Base-by-base conservation (phyloP, 30 jellyfish, hydroid and myxozoan species). In the Cassiopea xamachana region DNA sequence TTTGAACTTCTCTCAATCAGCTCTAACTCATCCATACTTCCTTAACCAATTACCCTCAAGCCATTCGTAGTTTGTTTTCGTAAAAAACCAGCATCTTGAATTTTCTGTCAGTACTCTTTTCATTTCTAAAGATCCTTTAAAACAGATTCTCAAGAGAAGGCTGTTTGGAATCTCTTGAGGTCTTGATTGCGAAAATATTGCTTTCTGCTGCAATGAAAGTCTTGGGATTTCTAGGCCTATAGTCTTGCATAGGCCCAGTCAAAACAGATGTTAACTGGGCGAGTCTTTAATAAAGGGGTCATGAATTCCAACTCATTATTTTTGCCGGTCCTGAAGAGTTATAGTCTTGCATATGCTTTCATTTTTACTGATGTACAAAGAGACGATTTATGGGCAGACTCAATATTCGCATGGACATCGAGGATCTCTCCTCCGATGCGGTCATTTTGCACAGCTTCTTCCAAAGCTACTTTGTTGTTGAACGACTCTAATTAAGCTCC, bases 11-110 rank as follows among this genome's bases (percentile, higher is more conserved):
- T 45, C 68, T 16, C 64, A 61, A 46, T 60, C 9, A 44, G 81
- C 44, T 17, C 73, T 80, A 69, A 45, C 6, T 64, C 90, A 45
- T 58, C 74, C 85, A 73, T 81, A 48, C 46, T 61, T 48, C 9
- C 18, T 49, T 69, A 81, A 67, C 46, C 80, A 71, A 14, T 15
- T 9, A 71, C 39, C 80, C 27, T 71, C 58, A 16, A 27, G 18
- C n/a, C 8, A 64, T 17, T 64, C 15, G 74, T 14, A 2, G 15
- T 39, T 7, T 71, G 80, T 71, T 71, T 71, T 19, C 10, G 80
- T 27, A 78, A 78, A 55, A 1, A 43, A 46, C 43, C 69, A 10
- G 69, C 13, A 48, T n/a, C 7, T 48, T 48, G 16, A 15, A 17
- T 51, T 78, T 50, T 18, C 39, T 19, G 2, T 39, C 3, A n/a